Evolutionary conservation across 2,888 invertebrate species (phyloP).

Genomic region (Anorthoa munda): DNA sequence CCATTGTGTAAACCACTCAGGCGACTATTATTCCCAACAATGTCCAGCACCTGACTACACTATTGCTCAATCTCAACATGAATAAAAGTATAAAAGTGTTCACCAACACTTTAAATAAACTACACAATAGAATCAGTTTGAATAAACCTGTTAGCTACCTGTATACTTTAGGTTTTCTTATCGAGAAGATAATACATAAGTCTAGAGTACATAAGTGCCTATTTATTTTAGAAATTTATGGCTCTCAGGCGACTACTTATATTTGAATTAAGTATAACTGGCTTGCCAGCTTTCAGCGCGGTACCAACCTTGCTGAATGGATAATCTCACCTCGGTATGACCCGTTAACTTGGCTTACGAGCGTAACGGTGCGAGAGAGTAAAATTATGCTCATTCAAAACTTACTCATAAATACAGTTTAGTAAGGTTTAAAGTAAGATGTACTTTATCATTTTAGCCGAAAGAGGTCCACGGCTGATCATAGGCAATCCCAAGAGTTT

Average conservation of each 20-base stretch:
- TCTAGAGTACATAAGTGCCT: slow-evolving; percentile 10
- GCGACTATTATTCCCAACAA: slow-evolving; percentile 25
- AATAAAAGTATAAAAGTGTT: slow-evolving; percentile 20
- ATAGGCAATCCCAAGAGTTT: too few relatives aligned
- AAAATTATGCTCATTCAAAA: neutral
- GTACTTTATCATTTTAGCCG: neutral
- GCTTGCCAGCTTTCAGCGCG: slow-evolving; percentile 7
- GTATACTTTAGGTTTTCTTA: slow-evolving; percentile 12
- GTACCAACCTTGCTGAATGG: slow-evolving; percentile 44
- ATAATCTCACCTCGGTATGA: slow-evolving; percentile 41
- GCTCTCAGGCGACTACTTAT: neutral
- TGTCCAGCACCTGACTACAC: slow-evolving; percentile 21
- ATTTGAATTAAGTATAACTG: slow-evolving; percentile 18
- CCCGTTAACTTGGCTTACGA: neutral
- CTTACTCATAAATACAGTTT: neutral
- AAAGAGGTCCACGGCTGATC: too few relatives aligned
- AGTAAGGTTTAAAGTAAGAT: neutral
- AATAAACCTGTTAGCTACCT: slow-evolving; percentile 11
- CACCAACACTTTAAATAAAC: slow-evolving; percentile 38
- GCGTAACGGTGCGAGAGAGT: too few relatives aligned
- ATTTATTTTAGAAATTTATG: slow-evolving; percentile 22
- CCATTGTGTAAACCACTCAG: slow-evolving; percentile 17
- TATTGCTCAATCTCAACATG: slow-evolving; percentile 39
- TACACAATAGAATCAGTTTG: slow-evolving; percentile 46
- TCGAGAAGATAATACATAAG: slow-evolving; percentile 12